phyloP scores from a whole-genome alignment of 2,797 vertebrate genomes.

The Acomys russatus region DNA sequence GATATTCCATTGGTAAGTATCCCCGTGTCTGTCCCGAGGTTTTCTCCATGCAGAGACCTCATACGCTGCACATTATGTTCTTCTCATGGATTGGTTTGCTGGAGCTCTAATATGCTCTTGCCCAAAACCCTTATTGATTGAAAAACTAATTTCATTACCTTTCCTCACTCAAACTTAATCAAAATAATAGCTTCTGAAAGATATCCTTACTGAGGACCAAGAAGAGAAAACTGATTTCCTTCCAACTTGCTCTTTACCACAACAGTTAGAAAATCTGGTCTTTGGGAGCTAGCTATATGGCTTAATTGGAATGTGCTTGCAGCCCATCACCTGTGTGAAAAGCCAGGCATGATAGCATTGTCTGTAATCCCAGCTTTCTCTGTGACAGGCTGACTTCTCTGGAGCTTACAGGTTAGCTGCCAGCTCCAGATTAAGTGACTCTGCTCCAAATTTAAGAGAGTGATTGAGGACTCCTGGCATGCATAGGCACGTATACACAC shows the following conservation, averaged over 20 bases:
- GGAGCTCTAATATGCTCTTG: conserved; percentile 30
- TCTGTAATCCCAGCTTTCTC: background rate
- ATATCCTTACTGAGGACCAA: background rate
- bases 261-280: conserved; percentile 9
- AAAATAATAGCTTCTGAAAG: conserved; percentile 61
- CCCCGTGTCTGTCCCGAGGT: background rate
- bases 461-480: background rate
- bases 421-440: background rate
- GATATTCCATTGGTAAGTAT: conserved; percentile 96
- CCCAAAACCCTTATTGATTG: conserved; percentile 21
- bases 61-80: background rate
- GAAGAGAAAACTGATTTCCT: conserved; percentile 31
- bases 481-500: background rate
- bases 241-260: background rate
- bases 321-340: background rate
- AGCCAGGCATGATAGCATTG: background rate
- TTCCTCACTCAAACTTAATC: conserved; percentile 43
- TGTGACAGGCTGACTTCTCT: background rate
- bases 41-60: background rate
- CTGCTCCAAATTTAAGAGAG: background rate
- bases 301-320: background rate
- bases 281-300: background rate
- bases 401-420: background rate
- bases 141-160: conserved; percentile 59
- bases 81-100: conserved; percentile 51